phyloP scores from a whole-genome alignment of 2,888 invertebrate species.

The Aricia artaxerxes region DNA sequence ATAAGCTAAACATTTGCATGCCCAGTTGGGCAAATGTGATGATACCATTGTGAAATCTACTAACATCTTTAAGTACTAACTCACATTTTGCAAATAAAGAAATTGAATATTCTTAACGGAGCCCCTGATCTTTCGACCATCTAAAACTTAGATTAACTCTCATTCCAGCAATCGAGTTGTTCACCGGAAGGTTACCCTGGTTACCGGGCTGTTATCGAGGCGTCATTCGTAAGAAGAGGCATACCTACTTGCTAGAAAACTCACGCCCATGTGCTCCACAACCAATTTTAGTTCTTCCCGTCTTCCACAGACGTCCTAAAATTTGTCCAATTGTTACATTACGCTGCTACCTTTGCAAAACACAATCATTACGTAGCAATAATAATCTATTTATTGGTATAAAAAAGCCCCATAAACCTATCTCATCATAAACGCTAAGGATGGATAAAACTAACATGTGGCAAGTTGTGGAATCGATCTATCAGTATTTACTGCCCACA shows the following conservation, averaged over 20 bases:
- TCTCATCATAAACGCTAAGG: slow-evolving; percentile 15
- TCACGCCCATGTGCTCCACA: neutral
- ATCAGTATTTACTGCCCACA: slow-evolving; percentile 38
- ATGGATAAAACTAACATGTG: neutral
- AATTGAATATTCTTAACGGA: neutral
- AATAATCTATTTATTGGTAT: neutral
- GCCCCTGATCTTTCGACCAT: neutral
- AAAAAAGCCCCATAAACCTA: neutral
- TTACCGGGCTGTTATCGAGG: slow-evolving; percentile 24
- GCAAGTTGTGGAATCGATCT: neutral
- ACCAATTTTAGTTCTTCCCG: neutral
- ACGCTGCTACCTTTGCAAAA: neutral
- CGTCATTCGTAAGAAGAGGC: neutral
- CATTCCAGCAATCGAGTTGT: slow-evolving; percentile 19
- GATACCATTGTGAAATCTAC: too few species aligned
- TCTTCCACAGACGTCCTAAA: neutral
- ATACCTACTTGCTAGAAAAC: neutral
- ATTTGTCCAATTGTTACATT: neutral
- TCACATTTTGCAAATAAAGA: too few species aligned
- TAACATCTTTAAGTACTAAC: too few species aligned
- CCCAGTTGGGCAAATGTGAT: too few species aligned
- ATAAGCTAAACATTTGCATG: too few species aligned
- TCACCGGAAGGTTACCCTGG: slow-evolving; percentile 22
- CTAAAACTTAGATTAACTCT: neutral
- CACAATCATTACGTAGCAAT: neutral